Base-by-base conservation (phyloP, 2,888 invertebrate genomes). In the Philonicus albiceps region DNA sequence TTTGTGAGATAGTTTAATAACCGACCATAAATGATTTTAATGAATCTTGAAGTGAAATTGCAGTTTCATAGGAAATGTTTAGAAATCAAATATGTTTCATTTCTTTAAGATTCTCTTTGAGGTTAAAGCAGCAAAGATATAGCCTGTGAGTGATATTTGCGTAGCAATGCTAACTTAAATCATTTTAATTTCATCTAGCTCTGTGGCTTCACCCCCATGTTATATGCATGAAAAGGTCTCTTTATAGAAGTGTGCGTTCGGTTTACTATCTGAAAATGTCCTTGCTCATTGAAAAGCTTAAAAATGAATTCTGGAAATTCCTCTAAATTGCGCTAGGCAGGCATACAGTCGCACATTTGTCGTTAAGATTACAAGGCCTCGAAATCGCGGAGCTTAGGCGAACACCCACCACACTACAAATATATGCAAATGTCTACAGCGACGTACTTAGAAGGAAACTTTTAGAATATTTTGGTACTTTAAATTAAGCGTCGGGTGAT, bases 401-500 rank as follows among this genome's bases (percentile, higher is more conserved):
- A 22, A 74, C 40, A 73, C 76, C 55, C 37, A 55, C 53, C 27
- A 22, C 13, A 49, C 85, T 37, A 43, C 22, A 40, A 16, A 53
- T 85, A 34, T 76, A 85, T 40, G 31, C 30, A 53, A 76, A 55
- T 7, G 53, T 30, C 49, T 76, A 85, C 19, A 75, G 22, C 31
- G 34, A n/a, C 34, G 13, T 30, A 34, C 43, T 74, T 13, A 76
- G 55, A 76, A 40, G 64, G 85, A 88, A n/a, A 86, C 86, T 87
- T 86, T 85, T 85, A 85, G 87, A 87, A 88, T 88, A 88, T 88
- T 88, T 88, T 88, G 87, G 85, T 87, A 76, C 85, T 87, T 86
- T 87, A 87, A 88, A 88, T 88, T 88, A 88, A 88, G 87, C 85
- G 87, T 88, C 85, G 88, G 88, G 88, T 88, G 88, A 88, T 88